Conservation (phyloP, 92 coral and sea anemone species). For the Palythoa heliodiscus region DNA sequence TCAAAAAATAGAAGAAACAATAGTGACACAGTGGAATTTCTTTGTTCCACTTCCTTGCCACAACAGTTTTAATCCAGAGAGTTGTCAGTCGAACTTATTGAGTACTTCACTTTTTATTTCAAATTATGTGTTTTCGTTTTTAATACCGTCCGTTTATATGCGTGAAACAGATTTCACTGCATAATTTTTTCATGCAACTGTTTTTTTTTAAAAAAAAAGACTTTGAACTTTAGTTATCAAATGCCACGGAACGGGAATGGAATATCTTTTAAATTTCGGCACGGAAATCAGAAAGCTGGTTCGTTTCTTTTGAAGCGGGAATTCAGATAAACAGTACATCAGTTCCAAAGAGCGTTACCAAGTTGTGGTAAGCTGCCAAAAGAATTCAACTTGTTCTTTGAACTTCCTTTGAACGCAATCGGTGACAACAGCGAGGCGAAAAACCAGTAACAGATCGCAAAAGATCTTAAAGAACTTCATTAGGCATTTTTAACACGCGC, state of each 20-base stretch:
- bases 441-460: constrained; percentile 15
- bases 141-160: background rate
- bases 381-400: constrained; percentile 17
- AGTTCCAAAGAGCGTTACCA: constrained; percentile 19
- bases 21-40: background rate
- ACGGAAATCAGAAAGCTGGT: background rate
- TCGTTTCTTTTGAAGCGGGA: background rate
- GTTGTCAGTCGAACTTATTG: background rate
- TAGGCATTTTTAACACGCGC: constrained; percentile 4
- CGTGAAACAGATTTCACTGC: background rate
- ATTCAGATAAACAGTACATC: background rate
- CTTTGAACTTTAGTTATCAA: background rate
- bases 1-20: background rate
- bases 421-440: constrained; percentile 10
- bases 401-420: constrained; percentile 11
- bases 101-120: background rate
- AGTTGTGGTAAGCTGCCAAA: constrained; percentile 1
- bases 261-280: background rate
- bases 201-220: background rate
- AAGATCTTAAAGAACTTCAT: constrained; percentile 34
- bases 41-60: background rate
- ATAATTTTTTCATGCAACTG: background rate
- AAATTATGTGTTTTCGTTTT: background rate
- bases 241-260: too few species aligned
- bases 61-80: background rate